Evolutionary conservation across 2,113 vertebrate genomes (phyloP), one percentile per base, ranked within the genome.

Genomic region (Barnardius zonarius): DNA sequence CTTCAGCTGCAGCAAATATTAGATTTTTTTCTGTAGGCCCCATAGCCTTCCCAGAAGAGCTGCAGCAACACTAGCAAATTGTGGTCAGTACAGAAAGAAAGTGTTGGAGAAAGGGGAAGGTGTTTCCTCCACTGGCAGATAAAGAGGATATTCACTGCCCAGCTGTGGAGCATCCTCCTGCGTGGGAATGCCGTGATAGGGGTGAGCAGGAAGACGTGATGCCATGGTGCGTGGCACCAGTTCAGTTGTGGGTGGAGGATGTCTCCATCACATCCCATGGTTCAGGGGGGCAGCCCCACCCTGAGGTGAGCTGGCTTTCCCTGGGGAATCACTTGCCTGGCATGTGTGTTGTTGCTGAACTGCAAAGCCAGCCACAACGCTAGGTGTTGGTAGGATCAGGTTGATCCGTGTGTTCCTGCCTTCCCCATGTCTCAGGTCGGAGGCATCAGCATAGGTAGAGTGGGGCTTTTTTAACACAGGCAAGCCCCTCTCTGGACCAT

Each of bases 101-200:
- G 46, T 73, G n/a, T 57, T 79, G 7, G 37, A 46, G 39, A 31
- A 17, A 17, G 6, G 3, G 4, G 7, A 25, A 91, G 78, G 61
- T 83, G 92, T 90, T 97, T 96, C 95, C 92, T 85, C 37, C 39
- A 9, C 83, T 51, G 43, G 20, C 86, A 96, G 92, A 96, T 97
- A 96, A 78, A 69, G 64, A 88, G 72, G 33, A 24, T 57, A 48
- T 67, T 74, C 6, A 1, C 46, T 83, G 69, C 13, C 37, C 4
- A 3, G 83, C 80, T 54, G n/a, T 18, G 37, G 75, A 67, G 37
- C 31, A 8, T 62, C 39, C 28, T 88, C 37, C n/a, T 0, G 3
- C 7, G 0, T 52, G 73, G 63, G 59, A 13, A 33, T 73, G 62
- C 13, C 0, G 0, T 62, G 83, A 88, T 80, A 90, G 49, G 64